These are phyloP conservation scores for Apostichopus californicus DNA, from an alignment of 35 echinoderm and acorn worm species.

Conservation along the genomic window DNA sequence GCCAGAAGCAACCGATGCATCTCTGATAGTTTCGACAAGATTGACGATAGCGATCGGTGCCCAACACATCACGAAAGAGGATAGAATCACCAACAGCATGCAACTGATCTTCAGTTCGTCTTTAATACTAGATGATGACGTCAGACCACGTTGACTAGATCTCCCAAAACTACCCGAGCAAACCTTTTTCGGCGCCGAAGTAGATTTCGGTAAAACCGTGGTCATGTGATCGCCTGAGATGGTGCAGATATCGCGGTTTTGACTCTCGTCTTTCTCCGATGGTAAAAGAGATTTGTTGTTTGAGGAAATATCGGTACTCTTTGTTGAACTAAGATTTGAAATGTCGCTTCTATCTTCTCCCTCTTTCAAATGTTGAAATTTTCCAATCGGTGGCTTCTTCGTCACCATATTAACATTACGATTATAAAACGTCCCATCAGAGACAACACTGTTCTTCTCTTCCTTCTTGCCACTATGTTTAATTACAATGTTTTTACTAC, in stretches of 20 bases:
- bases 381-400: too few relatives aligned
- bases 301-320: conserved; percentile 17
- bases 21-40: conserved; percentile 73
- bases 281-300: not conserved
- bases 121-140: conserved; percentile 7
- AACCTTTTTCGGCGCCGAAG: not conserved
- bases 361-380: not conserved
- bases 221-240: not conserved
- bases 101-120: conserved; percentile 76
- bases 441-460: too few relatives aligned
- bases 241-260: not conserved
- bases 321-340: not conserved
- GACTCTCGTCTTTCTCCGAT: not conserved
- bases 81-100: conserved; percentile 78
- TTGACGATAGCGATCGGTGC: conserved; percentile 84
- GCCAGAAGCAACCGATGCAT: conserved; percentile 25
- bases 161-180: not conserved
- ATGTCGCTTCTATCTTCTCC: not conserved
- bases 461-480: too few relatives aligned
- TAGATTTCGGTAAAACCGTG: not conserved
- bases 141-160: not conserved
- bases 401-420: too few relatives aligned
- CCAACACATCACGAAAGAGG: conserved; percentile 90
- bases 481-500: too few relatives aligned
- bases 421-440: too few relatives aligned